phyloP scores from a whole-genome alignment of 2,797 vertebrate species.

The Clangula hyemalis region DNA sequence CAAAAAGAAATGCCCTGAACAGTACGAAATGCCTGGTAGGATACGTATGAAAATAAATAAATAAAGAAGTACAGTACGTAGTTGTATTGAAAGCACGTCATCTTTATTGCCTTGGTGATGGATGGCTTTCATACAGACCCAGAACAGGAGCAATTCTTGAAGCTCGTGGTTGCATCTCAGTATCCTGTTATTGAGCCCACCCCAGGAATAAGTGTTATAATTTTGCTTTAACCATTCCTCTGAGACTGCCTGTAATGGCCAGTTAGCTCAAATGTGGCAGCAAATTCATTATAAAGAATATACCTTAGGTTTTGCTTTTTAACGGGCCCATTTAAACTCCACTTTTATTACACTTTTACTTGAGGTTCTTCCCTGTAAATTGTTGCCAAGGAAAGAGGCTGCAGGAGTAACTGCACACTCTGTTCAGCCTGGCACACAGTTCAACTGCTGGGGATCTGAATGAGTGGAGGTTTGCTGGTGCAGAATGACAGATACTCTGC shows the following conservation, averaged over 20 bases:
- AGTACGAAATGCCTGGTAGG: neutral
- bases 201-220: neutral
- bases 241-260: neutral
- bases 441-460: neutral
- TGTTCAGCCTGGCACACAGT: neutral
- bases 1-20: neutral
- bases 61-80: neutral
- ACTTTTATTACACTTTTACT: neutral
- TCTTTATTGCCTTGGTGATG: neutral
- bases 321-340: neutral
- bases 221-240: neutral
- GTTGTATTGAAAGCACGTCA: neutral
- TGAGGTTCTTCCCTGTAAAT: neutral
- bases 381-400: neutral
- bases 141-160: neutral
- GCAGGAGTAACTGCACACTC: neutral
- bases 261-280: neutral
- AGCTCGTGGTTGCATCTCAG: neutral
- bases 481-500: neutral
- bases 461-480: neutral
- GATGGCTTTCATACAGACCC: neutral
- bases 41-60: neutral
- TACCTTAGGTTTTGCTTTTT: neutral
- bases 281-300: neutral
- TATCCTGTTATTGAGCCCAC: neutral